These are phyloP conservation scores for Channa striata DNA, from an alignment of 2,797 vertebrate species.

Conservation along the genomic window DNA sequence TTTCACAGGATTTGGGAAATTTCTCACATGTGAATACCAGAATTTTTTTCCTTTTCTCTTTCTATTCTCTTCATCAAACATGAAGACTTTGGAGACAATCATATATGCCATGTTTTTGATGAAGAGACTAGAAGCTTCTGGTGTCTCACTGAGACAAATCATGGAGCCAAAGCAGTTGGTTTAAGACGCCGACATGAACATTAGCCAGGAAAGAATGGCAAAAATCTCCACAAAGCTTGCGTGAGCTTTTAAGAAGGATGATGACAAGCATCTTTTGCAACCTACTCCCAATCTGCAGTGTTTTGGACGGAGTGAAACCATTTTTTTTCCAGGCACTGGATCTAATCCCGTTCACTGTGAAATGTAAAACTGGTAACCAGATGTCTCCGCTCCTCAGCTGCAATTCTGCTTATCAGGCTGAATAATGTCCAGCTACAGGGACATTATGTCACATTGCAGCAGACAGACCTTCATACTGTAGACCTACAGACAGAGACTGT, in stretches of 20 bases:
- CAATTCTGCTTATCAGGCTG: conserved; percentile 65
- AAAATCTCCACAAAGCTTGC: conserved; percentile 42
- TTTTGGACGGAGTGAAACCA: conserved; percentile 39
- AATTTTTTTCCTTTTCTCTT: too few relatives aligned
- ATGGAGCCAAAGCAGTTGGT: conserved; percentile 33
- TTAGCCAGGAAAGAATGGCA: conserved; percentile 27
- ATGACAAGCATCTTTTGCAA: conserved; percentile 26
- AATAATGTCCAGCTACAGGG: conserved; percentile 56
- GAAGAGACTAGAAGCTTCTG: conserved; percentile 22
- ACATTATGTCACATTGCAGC: conserved; percentile 51
- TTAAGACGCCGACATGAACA: conserved; percentile 24
- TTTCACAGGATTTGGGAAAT: conserved; percentile 8
- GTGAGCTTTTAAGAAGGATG: conserved; percentile 55
- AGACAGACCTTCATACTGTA: conserved; percentile 49
- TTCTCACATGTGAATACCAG: conserved; percentile 5
- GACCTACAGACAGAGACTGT: conserved; percentile 28
- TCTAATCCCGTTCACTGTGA: conserved; percentile 61
- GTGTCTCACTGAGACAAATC: conserved; percentile 19
- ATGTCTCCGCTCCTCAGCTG: conserved; percentile 64
- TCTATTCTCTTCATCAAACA: conserved; percentile 23
- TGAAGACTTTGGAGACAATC: conserved; percentile 26
- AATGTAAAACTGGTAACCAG: conserved; percentile 56
- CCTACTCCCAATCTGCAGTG: conserved; percentile 47
- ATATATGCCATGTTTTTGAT: conserved; percentile 24
- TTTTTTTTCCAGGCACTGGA: conserved; percentile 54